Conservation (phyloP, 2,113 vertebrate genomes). For the Callithrix jacchus region DNA sequence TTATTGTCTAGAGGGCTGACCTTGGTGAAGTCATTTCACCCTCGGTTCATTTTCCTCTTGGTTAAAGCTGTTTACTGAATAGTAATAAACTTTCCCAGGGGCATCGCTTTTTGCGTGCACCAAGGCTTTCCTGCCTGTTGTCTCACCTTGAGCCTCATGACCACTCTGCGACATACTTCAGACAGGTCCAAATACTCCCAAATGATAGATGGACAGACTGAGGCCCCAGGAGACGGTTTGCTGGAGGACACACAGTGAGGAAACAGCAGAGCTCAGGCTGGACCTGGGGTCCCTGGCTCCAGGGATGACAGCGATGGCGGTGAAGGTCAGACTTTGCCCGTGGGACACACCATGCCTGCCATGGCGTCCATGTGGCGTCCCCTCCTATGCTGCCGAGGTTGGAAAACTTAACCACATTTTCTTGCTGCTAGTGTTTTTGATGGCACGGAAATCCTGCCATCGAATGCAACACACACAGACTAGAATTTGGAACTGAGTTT, state of each 20-base stretch:
- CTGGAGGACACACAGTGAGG: not conserved
- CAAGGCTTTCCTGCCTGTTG: rapidly evolving
- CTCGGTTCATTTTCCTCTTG: not conserved
- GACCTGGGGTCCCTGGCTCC: too few relatives aligned
- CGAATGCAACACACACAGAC: not conserved
- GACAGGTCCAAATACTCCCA: not conserved
- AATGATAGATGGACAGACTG: not conserved
- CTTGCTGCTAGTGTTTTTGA: rapidly evolving
- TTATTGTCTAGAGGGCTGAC: not conserved
- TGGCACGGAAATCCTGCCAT: rapidly evolving
- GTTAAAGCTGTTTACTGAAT: not conserved
- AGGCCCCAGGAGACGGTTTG: not conserved
- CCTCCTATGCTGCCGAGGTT: not conserved
- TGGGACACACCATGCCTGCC: rapidly evolving
- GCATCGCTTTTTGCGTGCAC: too few relatives aligned
- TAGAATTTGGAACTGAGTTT: not conserved
- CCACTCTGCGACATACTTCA: not conserved
- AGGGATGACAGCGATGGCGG: rapidly evolving
- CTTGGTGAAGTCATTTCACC: not conserved
- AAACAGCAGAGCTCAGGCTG: not conserved
- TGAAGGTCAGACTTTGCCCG: not conserved
- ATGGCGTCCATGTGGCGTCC: rapidly evolving
- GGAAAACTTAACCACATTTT: too few relatives aligned
- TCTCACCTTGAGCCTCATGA: not conserved
- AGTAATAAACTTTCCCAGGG: not conserved